Evolutionary conservation across 2,888 invertebrate species (phyloP), one percentile per base, ranked within the genome.

Genomic region (Clivina fossor): DNA sequence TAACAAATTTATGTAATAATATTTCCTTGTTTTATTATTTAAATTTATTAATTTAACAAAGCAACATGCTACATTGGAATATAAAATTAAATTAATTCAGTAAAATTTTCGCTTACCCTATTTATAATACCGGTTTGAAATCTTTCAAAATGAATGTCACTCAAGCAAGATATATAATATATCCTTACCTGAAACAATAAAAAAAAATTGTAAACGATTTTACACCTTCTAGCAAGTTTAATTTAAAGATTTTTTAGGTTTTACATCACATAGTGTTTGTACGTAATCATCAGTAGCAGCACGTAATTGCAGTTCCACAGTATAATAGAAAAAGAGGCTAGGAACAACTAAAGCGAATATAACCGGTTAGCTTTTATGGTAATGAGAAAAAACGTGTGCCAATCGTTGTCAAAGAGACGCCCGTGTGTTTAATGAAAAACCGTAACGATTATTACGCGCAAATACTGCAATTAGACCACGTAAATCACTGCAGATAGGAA

Each of bases 281-380:
- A n/a, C n/a, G n/a, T n/a, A n/a, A n/a, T n/a, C n/a, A n/a, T n/a
- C n/a, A n/a, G n/a, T n/a, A n/a, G n/a, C n/a, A n/a, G n/a, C n/a
- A n/a, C n/a, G n/a, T n/a, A n/a, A n/a, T n/a, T n/a, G n/a, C n/a
- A n/a, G n/a, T n/a, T n/a, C n/a, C n/a, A n/a, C n/a, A n/a, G n/a
- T n/a, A n/a, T n/a, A n/a, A 33, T 9, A 11, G 7, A n/a, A 33
- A 33, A 32, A 38, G 19, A 19, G 9, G 40, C 40, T 18, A 40
- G n/a, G n/a, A n/a, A n/a, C n/a, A n/a, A n/a, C n/a, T n/a, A n/a
- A n/a, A n/a, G n/a, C n/a, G n/a, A n/a, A n/a, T n/a, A n/a, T n/a
- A n/a, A n/a, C n/a, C n/a, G n/a, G n/a, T n/a, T 40, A 19, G 40
- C 40, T 40, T 40, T 40, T 40, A 40, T 40, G 40, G 40, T 40